Evolutionary conservation across 2,888 invertebrate species (phyloP).

Genomic region (Drosophila meridionalis): DNA sequence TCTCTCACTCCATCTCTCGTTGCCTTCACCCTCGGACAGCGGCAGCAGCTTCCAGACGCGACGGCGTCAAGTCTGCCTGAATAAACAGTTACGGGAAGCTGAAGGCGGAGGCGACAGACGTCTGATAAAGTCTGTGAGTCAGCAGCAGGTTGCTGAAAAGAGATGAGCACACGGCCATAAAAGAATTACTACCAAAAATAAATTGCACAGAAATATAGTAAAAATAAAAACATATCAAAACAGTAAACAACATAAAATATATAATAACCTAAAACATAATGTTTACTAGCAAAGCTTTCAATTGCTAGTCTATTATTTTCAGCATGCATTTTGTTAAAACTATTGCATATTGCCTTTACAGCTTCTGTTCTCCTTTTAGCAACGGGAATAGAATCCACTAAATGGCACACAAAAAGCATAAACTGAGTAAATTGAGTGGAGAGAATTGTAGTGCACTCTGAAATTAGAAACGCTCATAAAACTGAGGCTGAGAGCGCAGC

Average conservation of each 20-base stretch:
- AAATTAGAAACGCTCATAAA: constrained; percentile 6
- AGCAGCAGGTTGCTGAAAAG: constrained; percentile 20
- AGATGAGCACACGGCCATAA: constrained; percentile 28
- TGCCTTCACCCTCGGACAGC: constrained; percentile 9
- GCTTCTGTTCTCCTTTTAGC: not conserved
- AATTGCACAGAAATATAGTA: not conserved
- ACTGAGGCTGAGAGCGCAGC: not conserved
- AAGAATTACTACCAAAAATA: not conserved
- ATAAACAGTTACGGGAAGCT: constrained; percentile 50
- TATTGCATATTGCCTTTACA: not conserved
- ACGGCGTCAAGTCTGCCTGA: constrained; percentile 74
- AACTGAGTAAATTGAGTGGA: constrained; percentile 3
- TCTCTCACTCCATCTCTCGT: no score
- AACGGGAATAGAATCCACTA: not conserved
- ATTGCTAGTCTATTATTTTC: not conserved
- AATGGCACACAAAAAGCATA: not conserved
- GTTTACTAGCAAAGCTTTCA: not conserved
- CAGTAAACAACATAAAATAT: constrained; percentile 5
- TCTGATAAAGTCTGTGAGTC: constrained; percentile 56
- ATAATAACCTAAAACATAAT: not conserved
- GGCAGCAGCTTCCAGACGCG: constrained; percentile 60
- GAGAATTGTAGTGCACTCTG: not conserved
- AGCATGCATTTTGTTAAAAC: no score
- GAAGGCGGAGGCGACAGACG: not conserved
- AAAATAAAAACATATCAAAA: not conserved